phyloP scores from a whole-genome alignment of 1,140 invertebrate genomes.

The Scaptomyza montana region DNA sequence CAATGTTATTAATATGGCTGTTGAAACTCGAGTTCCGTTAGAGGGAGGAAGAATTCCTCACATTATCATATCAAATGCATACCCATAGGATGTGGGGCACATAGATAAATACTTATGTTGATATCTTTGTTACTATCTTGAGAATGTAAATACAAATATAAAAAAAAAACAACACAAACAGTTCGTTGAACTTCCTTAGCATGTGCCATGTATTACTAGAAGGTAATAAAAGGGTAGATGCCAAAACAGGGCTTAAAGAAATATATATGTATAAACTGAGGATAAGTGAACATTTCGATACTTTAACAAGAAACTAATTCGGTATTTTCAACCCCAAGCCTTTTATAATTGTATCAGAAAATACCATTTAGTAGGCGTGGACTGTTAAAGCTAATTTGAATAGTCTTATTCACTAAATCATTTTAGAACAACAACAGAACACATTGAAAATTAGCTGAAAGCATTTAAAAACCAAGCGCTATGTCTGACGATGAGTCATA shows the following conservation, averaged over 20 bases:
- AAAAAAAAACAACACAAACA: constrained; percentile 42
- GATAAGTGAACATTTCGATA: background rate
- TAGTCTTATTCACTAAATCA: too few relatives aligned
- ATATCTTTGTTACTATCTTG: constrained; percentile 68
- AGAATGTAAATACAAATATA: constrained; percentile 26
- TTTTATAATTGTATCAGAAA: too few relatives aligned
- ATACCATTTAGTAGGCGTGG: too few relatives aligned
- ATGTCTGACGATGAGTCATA: constrained; percentile 22
- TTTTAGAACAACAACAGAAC: too few relatives aligned
- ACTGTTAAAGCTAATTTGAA: too few relatives aligned
- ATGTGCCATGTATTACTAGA: constrained; percentile 67
- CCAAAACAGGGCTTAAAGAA: background rate
- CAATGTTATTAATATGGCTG: constrained; percentile 78
- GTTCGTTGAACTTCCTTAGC: constrained; percentile 76
- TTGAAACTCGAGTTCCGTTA: constrained; percentile 70
- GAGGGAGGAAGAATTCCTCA: constrained; percentile 10
- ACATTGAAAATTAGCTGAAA: too few relatives aligned
- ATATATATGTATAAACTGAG: background rate
- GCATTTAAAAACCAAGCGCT: too few relatives aligned
- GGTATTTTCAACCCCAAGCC: too few relatives aligned
- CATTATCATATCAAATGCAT: constrained; percentile 40
- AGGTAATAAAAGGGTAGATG: constrained; percentile 50
- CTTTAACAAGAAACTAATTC: constrained; percentile 1
- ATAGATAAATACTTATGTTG: constrained; percentile 15
- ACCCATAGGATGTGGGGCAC: constrained; percentile 62